A percentile compares a stretch with the other conserved stretches of the same genome.
Evolutionary conservation across 2,113 vertebrate genomes (phyloP).

Genomic region (Clupea harengus): DNA sequence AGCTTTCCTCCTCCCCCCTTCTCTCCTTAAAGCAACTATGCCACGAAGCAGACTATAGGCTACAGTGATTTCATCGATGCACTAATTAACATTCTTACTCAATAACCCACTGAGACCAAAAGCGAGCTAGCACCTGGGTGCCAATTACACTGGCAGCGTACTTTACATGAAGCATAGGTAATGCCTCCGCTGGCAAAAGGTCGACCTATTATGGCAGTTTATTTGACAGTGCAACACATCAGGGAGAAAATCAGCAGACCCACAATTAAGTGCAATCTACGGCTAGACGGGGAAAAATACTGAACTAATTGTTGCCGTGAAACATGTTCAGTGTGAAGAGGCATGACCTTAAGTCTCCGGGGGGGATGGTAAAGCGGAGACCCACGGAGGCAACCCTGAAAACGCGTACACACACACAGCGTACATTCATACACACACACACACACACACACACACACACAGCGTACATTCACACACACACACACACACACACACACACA

Average conservation of each 20-base stretch:
- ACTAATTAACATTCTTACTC: slow-evolving; percentile 68
- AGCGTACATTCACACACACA: no score
- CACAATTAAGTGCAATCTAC: slow-evolving; percentile 65
- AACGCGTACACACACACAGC: not conserved
- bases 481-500: not conserved
- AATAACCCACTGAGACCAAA: slow-evolving; percentile 57
- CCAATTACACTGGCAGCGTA: slow-evolving; percentile 57
- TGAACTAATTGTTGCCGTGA: slow-evolving; percentile 57
- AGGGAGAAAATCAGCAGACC: slow-evolving; percentile 48
- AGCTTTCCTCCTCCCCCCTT: not conserved
- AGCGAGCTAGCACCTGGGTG: slow-evolving; percentile 44
- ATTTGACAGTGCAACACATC: slow-evolving; percentile 42
- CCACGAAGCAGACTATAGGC: slow-evolving; percentile 53
- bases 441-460: not conserved
- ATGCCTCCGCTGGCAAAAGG: slow-evolving; percentile 29
- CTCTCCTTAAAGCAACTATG: slow-evolving; percentile 49
- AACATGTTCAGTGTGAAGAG: slow-evolving; percentile 55
- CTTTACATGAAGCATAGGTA: slow-evolving; percentile 46
- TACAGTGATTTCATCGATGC: slow-evolving; percentile 57
- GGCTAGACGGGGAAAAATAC: slow-evolving; percentile 56
- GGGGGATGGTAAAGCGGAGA: slow-evolving; percentile 28
- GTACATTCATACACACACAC: not conserved
- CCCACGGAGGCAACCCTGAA: not conserved
- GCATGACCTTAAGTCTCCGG: slow-evolving; percentile 50
- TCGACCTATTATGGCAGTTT: slow-evolving; percentile 44